Base-by-base conservation (phyloP, 2,797 vertebrate species). In the Pangasius mekongensis region DNA sequence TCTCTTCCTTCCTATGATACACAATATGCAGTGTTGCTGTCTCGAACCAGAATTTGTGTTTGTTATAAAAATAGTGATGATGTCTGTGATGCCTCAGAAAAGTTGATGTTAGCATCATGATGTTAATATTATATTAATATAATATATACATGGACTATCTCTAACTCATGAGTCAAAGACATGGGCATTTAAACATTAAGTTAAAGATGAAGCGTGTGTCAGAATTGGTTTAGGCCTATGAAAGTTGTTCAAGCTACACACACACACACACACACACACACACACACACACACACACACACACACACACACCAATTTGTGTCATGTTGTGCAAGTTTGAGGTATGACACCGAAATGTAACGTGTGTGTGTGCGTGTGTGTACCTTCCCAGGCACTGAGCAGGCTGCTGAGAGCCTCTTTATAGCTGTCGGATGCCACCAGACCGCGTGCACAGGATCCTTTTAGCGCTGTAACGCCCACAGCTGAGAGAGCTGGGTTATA, bases 331-430 rank as follows among this genome's bases (percentile, higher is more conserved):
- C 7, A 0, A 62, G 22, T 62, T 82, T 62, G 10, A 62, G 11
- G 2, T 0, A 60, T 36, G 22, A 39, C 52, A 58, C 5, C 54
- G 8, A 24, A 60, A 60, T 52, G 43, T 5, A 27, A 73, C 0
- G 33, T 64, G 62, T 13, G 62, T 30, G 56, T 27, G 30, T 69
- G 66, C 4, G 62, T 30, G 56, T 27, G 30, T 69, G 66, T 92
- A 99, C 98, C 97, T 89, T 94, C 96, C 90, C 97, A 98, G 0
- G 94, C 96, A 0, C 89, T 92, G 86, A 98, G 93, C 7, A 99
- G 89, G 49, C 95, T 93, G 77, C 95, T 94, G 3, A 98, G 89
- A 3, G 96, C 96, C 0, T 95, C 90, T 22, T 83, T 92, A 91
- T 92, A 95, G 77, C 95, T 97, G 77, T 92, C 91, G 0, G 97